These are phyloP conservation scores for Eonycteris spelaea DNA, from an alignment of 2,113 vertebrate species.

Conservation along the genomic window DNA sequence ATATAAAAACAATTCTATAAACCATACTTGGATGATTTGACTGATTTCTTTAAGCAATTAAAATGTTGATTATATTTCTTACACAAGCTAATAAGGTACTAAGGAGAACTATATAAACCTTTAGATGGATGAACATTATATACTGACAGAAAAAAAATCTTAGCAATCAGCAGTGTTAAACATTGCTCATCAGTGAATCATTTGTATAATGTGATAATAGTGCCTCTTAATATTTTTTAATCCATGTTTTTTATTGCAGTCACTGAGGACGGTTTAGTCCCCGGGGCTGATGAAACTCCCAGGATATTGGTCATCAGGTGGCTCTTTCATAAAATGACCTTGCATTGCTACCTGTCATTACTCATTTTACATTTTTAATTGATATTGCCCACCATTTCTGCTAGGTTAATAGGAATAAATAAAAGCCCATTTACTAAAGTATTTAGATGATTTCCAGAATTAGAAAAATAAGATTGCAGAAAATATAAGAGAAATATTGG, in stretches of 20 bases:
- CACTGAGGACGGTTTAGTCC: neutral
- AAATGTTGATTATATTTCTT: constrained; percentile 11
- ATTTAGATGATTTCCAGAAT: constrained; percentile 1
- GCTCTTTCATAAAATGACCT: neutral
- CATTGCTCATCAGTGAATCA: neutral
- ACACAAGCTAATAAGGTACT: neutral
- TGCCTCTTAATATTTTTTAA: constrained; percentile 44
- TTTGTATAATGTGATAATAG: neutral
- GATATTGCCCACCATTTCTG: neutral
- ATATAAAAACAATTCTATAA: neutral
- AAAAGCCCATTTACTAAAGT: neutral
- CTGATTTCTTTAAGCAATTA: neutral
- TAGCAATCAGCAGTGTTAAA: constrained; percentile 2
- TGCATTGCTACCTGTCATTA: neutral
- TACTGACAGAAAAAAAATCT: neutral
- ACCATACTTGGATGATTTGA: neutral
- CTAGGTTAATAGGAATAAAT: neutral
- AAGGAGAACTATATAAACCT: neutral
- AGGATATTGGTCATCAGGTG: neutral
- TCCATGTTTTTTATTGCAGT: neutral
- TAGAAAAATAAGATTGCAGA: neutral
- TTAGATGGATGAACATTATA: constrained; percentile 14
- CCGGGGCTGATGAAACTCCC: neutral
- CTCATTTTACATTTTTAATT: neutral
- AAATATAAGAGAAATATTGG: neutral